phyloP scores from a whole-genome alignment of 1,140 invertebrate genomes.

The Maniola jurtina region DNA sequence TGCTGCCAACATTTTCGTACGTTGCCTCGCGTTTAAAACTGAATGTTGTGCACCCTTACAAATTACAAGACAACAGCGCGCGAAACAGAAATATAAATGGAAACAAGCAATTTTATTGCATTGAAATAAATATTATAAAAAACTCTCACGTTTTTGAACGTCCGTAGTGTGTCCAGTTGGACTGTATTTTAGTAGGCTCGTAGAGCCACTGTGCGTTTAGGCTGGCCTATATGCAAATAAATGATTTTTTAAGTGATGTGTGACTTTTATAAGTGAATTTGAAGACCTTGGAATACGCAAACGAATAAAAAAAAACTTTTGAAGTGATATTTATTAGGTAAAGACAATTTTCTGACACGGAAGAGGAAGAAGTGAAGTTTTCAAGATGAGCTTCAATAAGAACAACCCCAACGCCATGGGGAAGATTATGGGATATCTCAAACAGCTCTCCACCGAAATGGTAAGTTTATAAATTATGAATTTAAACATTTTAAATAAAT shows the following conservation, averaged over 20 bases:
- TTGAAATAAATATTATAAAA: conserved; percentile 16
- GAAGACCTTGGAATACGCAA: conserved; percentile 64
- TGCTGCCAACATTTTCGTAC: conserved; percentile 66
- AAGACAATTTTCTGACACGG: conserved; percentile 60
- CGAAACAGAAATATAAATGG: conserved; percentile 53
- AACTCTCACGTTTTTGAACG: conserved; percentile 29
- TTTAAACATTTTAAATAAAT: neutral
- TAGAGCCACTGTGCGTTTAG: conserved; percentile 24
- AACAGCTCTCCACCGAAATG: conserved; percentile 75
- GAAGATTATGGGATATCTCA: conserved; percentile 74
- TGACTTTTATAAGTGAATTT: conserved; percentile 46
- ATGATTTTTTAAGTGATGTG: conserved; percentile 50
- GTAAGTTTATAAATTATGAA: conserved; percentile 55
- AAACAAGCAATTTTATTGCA: conserved; percentile 35
- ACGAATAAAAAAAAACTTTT: conserved; percentile 46
- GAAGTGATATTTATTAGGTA: conserved; percentile 54
- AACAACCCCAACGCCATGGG: conserved; percentile 73
- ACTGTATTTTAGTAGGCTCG: conserved; percentile 32
- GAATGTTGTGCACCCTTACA: conserved; percentile 65
- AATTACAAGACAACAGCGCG: conserved; percentile 45
- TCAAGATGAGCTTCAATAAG: conserved; percentile 78
- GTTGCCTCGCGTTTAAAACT: conserved; percentile 50
- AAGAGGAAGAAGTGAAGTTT: conserved; percentile 32
- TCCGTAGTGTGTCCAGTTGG: conserved; percentile 52
- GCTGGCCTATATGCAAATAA: conserved; percentile 25